Base-by-base conservation (phyloP, 1,140 invertebrate species). In the Pseudomyrmex cubaensis region DNA sequence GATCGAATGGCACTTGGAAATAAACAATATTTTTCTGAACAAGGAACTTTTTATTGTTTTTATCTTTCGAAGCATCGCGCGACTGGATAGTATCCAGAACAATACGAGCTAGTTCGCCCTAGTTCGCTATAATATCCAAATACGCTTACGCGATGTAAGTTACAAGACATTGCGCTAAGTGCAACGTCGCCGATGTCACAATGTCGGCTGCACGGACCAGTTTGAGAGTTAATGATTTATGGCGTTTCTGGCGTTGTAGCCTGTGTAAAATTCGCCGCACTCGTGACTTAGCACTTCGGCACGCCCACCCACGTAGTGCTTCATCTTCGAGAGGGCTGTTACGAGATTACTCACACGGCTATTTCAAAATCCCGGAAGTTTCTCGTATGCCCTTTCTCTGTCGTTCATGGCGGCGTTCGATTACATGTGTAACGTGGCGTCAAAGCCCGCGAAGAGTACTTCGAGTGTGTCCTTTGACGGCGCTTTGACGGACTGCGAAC, bases 201-300 rank as follows among this genome's bases (percentile, higher is more conserved):
- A 70, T 59, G 54, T 70, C 64, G 64, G 76, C 54, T 35, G 35
- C 66, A 77, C 50, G 15, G 76, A 78, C 64, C 67, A 80, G 54
- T 80, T 70, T 35, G 76, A 50, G 54, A 80, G 66, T 70, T 59
- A 80, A 72, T 80, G 76, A 80, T 80, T 80, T 70, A 80, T 80
- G 66, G 54, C n/a, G 76, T 70, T 50, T 59, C 66, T 59, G 66
- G 54, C 54, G 66, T 70, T 78, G 74, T 48, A 22, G 52, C n/a
- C 44, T 50, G 66, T 50, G 54, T 50, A 80, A 80, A 80, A 80
- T 80, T 80, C 64, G 52, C 17, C 20, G 35, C 17, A 57, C 64
- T 35, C 76, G 20, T 78, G 76, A 78, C 76, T 70, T 25, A 12
- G 44, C 64, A 70, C 46, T 82, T 82, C 70, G 48, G 22, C 46